Evolutionary conservation across 2,888 invertebrate species (phyloP).

Genomic region (Nezara viridula): DNA sequence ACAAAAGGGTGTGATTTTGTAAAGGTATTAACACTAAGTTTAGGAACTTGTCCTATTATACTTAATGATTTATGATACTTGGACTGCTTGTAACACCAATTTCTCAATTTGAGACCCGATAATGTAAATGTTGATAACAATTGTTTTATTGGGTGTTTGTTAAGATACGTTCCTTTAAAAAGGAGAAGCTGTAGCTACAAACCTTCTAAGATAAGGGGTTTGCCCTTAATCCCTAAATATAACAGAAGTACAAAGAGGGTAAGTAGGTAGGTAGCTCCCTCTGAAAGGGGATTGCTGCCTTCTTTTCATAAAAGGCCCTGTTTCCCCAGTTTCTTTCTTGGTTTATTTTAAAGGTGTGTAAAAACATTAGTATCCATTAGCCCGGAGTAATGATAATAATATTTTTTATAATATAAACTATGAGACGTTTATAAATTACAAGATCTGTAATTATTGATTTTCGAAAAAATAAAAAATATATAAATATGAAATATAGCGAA

Average conservation of each 20-base stretch:
- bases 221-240: constrained; percentile 32
- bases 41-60: too few relatives aligned
- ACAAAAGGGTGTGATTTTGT: too few relatives aligned
- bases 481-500: too few relatives aligned
- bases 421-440: not conserved
- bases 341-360: not conserved
- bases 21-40: too few relatives aligned
- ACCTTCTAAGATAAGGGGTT: not conserved
- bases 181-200: not conserved
- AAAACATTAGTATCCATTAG: not conserved
- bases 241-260: constrained; percentile 27
- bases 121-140: too few relatives aligned
- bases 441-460: not conserved
- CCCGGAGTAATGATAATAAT: too few relatives aligned
- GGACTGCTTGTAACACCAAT: too few relatives aligned
- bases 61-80: too few relatives aligned
- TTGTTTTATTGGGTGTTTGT: not conserved
- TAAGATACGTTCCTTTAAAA: not conserved
- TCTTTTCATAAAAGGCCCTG: not conserved
- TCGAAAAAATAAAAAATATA: too few relatives aligned
- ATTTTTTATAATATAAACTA: not conserved
- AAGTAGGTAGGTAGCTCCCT: not conserved
- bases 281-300: not conserved
- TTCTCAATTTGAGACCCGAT: too few relatives aligned
- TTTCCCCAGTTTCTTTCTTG: not conserved